phyloP scores from a whole-genome alignment of 2,113 vertebrate genomes.

The Elgaria multicarinata region DNA sequence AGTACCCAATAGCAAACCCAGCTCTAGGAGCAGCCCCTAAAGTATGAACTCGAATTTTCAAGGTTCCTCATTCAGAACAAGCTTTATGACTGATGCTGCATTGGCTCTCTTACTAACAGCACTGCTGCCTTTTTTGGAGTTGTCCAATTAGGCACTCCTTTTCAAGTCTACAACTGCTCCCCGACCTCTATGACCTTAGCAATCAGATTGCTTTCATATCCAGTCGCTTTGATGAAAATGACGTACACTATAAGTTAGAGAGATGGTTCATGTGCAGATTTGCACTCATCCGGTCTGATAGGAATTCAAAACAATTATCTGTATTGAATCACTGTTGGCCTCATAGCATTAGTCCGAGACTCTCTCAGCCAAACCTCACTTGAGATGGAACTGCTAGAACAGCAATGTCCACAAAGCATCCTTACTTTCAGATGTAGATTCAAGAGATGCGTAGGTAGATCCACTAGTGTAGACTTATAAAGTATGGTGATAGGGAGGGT shows the following conservation, averaged over 20 bases:
- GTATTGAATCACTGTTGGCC: constrained; percentile 60
- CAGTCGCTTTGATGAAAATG: not conserved
- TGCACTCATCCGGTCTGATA: constrained; percentile 53
- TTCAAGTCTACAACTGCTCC: not conserved
- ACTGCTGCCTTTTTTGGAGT: not conserved
- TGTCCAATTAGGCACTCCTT: not conserved
- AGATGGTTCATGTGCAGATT: constrained; percentile 62
- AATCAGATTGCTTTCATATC: not conserved
- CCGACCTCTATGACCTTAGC: not conserved
- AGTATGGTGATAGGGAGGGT: no score
- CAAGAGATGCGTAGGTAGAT: not conserved
- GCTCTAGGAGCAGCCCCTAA: not conserved
- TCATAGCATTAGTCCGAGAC: constrained; percentile 41
- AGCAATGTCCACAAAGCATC: not conserved
- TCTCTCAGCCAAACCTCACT: constrained; percentile 56
- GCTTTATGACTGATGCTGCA: not conserved
- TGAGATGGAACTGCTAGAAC: constrained; percentile 59
- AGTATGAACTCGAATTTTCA: not conserved
- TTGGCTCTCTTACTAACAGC: not conserved
- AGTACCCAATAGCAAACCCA: not conserved
- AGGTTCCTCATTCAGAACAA: not conserved
- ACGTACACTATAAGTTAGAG: not conserved
- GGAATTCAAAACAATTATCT: constrained; percentile 62
- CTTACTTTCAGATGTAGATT: not conserved
- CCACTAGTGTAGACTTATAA: no score